Evolutionary conservation across 2,113 vertebrate genomes (phyloP), one percentile per base, ranked within the genome.

Genomic region (Microtus montanus): DNA sequence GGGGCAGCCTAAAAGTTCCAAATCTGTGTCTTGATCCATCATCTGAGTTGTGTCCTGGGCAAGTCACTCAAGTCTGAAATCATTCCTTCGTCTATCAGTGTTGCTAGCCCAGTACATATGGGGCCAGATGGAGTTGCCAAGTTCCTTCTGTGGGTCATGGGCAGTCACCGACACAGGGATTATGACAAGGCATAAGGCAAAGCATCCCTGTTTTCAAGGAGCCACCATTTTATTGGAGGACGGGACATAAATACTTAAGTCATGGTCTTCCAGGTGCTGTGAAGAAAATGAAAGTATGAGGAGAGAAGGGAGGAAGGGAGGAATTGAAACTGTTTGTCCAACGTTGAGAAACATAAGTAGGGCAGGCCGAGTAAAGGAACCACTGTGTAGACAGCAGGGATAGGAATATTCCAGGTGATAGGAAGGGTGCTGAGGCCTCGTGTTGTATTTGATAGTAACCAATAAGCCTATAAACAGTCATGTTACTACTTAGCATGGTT

Each of bases 321-420:
- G 3, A 22, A 26, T 54, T 54, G 33, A 58, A 79, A 90, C 68
- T 30, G 6, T 52, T 47, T 19, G 89, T 89, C 61, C 19, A 90
- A 38, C 24, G 68, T 89, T 10, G 24, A 87, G 13, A 89, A 92
- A 66, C 24, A 49, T 74, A 52, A 80, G 54, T 6, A 89, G 19
- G 44, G 26, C 1, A 11, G 38, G 33, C 15, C 12, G 70, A 91
- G 11, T 58, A 73, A 82, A 38, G 2, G 93, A 49, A 63, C 63
- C 68, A 44, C 7, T 14, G 54, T 12, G 3, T 44, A n/a, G 44
- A 2, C n/a, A 84, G 70, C 35, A 35, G 44, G 20, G 20, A 49
- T 68, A 80, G 58, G 20, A 92, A 83, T 89, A 70, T 66, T 91
- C 41, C 63, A 68, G 17, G 44, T n/a, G 68, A 90, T 71, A 95